Conservation (phyloP, 2,888 invertebrate genomes). For the Callyntrura guangdongensis region DNA sequence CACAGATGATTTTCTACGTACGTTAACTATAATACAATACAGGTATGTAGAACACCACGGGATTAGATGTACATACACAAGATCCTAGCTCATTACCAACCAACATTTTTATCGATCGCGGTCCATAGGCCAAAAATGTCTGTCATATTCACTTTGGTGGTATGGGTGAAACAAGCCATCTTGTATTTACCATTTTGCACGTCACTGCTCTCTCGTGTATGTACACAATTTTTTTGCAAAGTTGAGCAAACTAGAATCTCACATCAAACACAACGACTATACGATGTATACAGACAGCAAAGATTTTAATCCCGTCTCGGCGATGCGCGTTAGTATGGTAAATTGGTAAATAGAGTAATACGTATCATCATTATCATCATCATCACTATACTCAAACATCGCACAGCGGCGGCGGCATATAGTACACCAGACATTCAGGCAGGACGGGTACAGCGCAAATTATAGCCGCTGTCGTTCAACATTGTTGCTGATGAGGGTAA, state of each 20-base stretch:
- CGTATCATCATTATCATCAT: too few relatives aligned
- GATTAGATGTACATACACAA: too few relatives aligned
- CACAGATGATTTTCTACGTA: too few relatives aligned
- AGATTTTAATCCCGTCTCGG: slow-evolving; percentile 23
- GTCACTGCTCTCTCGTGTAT: neutral
- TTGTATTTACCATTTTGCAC: neutral
- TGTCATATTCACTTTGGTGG: too few relatives aligned
- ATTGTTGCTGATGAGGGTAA: slow-evolving; percentile 60
- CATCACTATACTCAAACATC: too few relatives aligned
- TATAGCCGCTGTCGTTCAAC: neutral
- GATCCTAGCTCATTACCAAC: too few relatives aligned
- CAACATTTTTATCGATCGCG: too few relatives aligned
- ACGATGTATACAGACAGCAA: neutral
- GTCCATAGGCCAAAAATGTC: too few relatives aligned
- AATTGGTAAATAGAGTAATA: neutral
- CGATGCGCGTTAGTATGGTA: neutral
- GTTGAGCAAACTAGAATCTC: neutral
- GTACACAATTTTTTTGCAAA: neutral
- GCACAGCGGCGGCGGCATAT: neutral
- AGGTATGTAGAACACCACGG: too few relatives aligned
- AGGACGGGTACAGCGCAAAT: neutral
- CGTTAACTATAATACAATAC: too few relatives aligned
- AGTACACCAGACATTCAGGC: neutral
- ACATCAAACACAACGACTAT: neutral
- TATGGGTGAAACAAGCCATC: neutral